A percentile compares a stretch with the other conserved stretches of the same genome.
phyloP scores from a whole-genome alignment of 2,113 vertebrate species.

The Pseudorasbora parva region DNA sequence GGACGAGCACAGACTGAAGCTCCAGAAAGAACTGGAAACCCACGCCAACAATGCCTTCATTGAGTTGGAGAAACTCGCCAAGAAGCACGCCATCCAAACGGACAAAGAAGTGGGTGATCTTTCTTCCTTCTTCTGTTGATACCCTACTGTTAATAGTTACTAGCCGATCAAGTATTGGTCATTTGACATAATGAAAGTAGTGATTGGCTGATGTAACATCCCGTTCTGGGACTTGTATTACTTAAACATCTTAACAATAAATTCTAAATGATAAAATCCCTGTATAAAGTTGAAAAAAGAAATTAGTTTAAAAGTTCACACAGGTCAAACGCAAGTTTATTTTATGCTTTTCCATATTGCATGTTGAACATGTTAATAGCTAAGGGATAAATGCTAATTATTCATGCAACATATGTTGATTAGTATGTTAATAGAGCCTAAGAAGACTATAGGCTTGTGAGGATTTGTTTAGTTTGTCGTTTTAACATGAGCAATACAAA shows the following conservation, averaged over 20 bases:
- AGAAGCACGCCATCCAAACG: slow-evolving; percentile 91
- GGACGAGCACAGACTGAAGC: slow-evolving; percentile 98
- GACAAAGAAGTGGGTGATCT: slow-evolving; percentile 90
- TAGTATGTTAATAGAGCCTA: slow-evolving; percentile 35
- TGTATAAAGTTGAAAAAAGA: not conserved
- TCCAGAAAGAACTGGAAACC: slow-evolving; percentile 99
- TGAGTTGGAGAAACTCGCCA: slow-evolving; percentile 99
- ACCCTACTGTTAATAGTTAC: not conserved
- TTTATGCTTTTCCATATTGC: slow-evolving; percentile 23
- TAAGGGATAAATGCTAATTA: slow-evolving; percentile 24
- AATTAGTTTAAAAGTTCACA: not conserved
- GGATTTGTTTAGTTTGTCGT: not conserved
- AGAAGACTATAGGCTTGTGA: not conserved
- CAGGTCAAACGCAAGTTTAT: not conserved
- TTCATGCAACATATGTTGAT: slow-evolving; percentile 39
- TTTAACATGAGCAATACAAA: not conserved
- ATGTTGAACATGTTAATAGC: slow-evolving; percentile 36
- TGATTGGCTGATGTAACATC: not conserved
- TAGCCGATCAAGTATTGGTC: not conserved
- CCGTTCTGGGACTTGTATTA: not conserved
- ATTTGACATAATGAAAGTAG: not conserved
- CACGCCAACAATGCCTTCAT: slow-evolving; percentile 99
- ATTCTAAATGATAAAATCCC: not conserved
- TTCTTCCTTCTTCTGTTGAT: not conserved
- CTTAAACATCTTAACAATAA: not conserved